Evolutionary conservation across 2,797 vertebrate species (phyloP), one percentile per base, ranked within the genome.

Genomic region (Falco biarmicus): DNA sequence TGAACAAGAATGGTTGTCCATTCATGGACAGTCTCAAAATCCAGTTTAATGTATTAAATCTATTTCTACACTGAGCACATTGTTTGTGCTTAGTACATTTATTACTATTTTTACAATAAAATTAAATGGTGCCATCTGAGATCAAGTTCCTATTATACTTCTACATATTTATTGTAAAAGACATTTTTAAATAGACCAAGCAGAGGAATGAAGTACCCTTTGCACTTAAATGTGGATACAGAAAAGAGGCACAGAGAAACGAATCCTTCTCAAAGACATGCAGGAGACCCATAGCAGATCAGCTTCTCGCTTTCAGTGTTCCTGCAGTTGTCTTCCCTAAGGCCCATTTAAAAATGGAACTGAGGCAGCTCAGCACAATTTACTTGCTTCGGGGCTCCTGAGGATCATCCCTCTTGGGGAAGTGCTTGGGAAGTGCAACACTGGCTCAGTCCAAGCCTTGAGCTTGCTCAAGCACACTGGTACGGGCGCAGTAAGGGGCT

Each of bases 31-130:
- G 81, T 96, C 88, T 86, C 56, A 73, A 79, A 96, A 95, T 73
- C 68, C 64, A 80, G 90, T 70, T 87, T 87, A 70, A 77, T 7
- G 3, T 39, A 89, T 92, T 87, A 87, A 80, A 78, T 89, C 78
- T 71, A 11, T 93, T 95, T 90, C 90, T 47, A n/a, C 12, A 11
- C 5, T 32, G 61, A 91, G 32, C 68, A 85, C 34, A 13, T 31
- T 94, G 81, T 89, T 96, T 96, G 78, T 91, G 88, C 64, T 90
- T 75, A 85, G 82, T 89, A 51, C 69, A 29, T 90, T 89, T 89
- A 78, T 87, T 83, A 70, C 69, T 32, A 22, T 80, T 79, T 89
- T 77, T 89, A 6, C 79, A 92, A 74, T 91, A 83, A 80, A 87
- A 89, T 87, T 65, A 87, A 91, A 65, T 45, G 51, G 39, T 81